Base-by-base conservation (phyloP, 2,113 vertebrate genomes). In the Otus sunia region DNA sequence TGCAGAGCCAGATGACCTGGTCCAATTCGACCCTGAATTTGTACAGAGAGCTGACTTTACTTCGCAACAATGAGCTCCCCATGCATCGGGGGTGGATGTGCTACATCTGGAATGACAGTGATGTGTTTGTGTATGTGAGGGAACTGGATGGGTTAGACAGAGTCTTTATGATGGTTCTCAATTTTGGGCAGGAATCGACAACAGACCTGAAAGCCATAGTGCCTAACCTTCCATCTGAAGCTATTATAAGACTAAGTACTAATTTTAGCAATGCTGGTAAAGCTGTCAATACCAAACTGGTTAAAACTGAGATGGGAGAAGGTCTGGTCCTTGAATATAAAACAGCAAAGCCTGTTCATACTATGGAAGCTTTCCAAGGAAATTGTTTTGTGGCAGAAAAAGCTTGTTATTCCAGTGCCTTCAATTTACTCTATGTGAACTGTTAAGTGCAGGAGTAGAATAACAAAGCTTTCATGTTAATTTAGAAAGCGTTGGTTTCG, bases 41-140 rank as follows among this genome's bases (percentile, higher is more conserved):
- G 69, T 99, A 99, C 94, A 97, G 98, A 75, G 97, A 97, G 32
- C 97, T 99, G 82, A 98, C 93, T 71, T 55, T 5, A 1, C 98
- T 99, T 56, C 98, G 98, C 9, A 92, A 89, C 89, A 76, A 67
- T 0, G 99, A 99, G 83, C 94, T 99, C 15, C 94, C 98, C 5
- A 89, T 99, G 47, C 98, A 96, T 10, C 98, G 99, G 9, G 99
- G 99, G 4, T 99, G 99, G 99, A 98, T 99, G 97, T 99, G 99
- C 97, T 98, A 98, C 45, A 1, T 99, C 92, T 98, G 97, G 85
- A 98, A 95, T 0, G 98, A 99, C 58, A 86, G 90, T 10, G 56
- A 97, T 3, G 73, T 98, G 30, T 98, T 99, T 20, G 97, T 98
- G 14, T 99, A 98, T 13, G 96, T 99, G 39, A 98, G 99, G 80